Evolutionary conservation across 2,113 vertebrate genomes (phyloP).

Genomic region (Elephas maximus): DNA sequence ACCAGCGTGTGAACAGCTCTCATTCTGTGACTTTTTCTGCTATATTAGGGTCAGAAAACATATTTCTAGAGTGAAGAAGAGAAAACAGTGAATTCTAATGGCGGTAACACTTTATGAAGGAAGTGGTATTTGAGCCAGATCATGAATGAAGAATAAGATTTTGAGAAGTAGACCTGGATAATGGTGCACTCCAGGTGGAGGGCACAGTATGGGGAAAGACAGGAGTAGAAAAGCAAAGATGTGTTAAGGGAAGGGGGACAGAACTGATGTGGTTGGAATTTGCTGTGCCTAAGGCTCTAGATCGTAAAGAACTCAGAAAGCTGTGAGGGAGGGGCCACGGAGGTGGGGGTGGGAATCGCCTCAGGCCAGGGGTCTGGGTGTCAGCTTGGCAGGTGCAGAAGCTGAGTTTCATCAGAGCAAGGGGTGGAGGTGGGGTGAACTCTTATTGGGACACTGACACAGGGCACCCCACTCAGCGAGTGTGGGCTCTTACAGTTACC

Average conservation of each 20-base stretch:
- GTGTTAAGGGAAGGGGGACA: accelerated
- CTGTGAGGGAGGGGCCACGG: not conserved
- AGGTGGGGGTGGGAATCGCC: not conserved
- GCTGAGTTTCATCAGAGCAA: accelerated
- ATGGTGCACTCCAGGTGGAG: no score
- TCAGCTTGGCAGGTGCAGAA: not conserved
- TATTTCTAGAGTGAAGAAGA: not conserved
- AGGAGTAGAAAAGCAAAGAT: not conserved
- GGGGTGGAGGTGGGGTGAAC: accelerated
- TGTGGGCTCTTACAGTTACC: not conserved
- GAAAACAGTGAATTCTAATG: not conserved
- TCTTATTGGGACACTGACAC: not conserved
- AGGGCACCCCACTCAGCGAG: no score
- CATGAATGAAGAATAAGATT: not conserved
- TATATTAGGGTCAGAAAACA: not conserved
- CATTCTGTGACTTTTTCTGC: not conserved
- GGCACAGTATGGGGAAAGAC: not conserved
- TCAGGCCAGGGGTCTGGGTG: not conserved
- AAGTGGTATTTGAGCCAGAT: not conserved
- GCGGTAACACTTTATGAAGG: not conserved
- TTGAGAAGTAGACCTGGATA: not conserved
- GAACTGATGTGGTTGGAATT: not conserved
- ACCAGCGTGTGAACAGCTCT: accelerated
- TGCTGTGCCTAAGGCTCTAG: not conserved
- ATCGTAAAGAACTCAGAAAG: not conserved